Conservation (phyloP, 2,888 invertebrate species). For the Acrocera orbiculus region DNA sequence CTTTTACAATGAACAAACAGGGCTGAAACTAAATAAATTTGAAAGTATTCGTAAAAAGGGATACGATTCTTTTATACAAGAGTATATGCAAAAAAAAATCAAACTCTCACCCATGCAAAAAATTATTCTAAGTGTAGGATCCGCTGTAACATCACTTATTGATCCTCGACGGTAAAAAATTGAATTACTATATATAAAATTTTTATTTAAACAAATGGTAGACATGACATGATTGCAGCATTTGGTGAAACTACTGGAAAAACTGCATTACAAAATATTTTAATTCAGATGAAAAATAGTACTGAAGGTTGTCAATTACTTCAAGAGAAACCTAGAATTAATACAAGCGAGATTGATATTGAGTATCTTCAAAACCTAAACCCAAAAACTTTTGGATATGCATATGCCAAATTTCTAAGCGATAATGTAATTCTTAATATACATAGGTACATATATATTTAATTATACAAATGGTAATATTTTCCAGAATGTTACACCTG, state of each 20-base stretch:
- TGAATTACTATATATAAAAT: not conserved
- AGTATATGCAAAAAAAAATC: too few species aligned
- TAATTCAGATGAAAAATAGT: slow-evolving; percentile 54
- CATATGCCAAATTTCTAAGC: slow-evolving; percentile 68
- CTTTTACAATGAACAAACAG: too few species aligned
- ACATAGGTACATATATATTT: too few species aligned
- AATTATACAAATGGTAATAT: too few species aligned
- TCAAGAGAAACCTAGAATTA: slow-evolving; percentile 68
- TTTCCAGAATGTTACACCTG: slow-evolving; percentile 64
- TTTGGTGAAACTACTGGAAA: slow-evolving; percentile 80
- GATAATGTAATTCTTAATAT: slow-evolving; percentile 36
- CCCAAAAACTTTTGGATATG: slow-evolving; percentile 65
- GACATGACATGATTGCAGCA: slow-evolving; percentile 87
- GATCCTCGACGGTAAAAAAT: slow-evolving; percentile 48
- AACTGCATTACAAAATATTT: slow-evolving; percentile 51
- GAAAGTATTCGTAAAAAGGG: too few species aligned
- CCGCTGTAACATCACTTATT: slow-evolving; percentile 63
- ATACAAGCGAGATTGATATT: slow-evolving; percentile 62
- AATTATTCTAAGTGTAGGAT: slow-evolving; percentile 60
- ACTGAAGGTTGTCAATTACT: slow-evolving; percentile 62
- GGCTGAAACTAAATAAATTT: too few species aligned
- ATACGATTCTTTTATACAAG: too few species aligned
- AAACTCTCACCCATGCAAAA: slow-evolving; percentile 56
- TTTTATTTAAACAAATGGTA: slow-evolving; percentile 15
- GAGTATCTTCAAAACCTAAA: slow-evolving; percentile 52